These are phyloP conservation scores for Lacanobia wlatinum DNA, from an alignment of 2,888 invertebrate genomes.

Conservation along the genomic window DNA sequence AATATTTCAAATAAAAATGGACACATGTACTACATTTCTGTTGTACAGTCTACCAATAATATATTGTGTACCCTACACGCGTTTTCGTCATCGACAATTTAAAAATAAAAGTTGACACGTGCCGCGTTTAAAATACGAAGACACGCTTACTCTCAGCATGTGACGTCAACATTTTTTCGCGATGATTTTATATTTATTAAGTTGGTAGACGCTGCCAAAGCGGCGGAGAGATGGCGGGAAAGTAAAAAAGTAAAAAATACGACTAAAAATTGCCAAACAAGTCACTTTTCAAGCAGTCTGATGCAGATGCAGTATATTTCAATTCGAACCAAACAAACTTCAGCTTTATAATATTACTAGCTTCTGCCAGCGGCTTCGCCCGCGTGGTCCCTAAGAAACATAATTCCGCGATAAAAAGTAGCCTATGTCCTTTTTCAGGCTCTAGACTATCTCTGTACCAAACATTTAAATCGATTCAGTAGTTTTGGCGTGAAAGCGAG, in stretches of 20 bases:
- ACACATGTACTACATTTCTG: neutral
- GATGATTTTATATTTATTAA: conserved; percentile 24
- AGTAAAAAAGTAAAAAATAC: neutral
- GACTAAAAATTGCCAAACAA: too few relatives aligned
- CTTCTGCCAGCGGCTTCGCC: too few relatives aligned
- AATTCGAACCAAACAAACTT: too few relatives aligned
- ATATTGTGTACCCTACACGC: neutral
- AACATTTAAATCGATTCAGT: too few relatives aligned
- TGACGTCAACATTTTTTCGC: conserved; percentile 26
- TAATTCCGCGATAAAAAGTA: too few relatives aligned
- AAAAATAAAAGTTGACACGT: conserved; percentile 44
- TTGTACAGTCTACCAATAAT: neutral
- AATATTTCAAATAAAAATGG: neutral
- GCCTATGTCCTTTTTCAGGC: too few relatives aligned
- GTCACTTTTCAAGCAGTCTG: too few relatives aligned
- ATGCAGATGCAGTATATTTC: too few relatives aligned
- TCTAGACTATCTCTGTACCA: too few relatives aligned
- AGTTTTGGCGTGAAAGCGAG: too few relatives aligned
- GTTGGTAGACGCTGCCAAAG: conserved; percentile 31
- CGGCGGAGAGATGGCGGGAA: neutral
- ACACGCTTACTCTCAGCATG: conserved; percentile 24
- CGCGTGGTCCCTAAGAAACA: too few relatives aligned
- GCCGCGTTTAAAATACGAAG: conserved; percentile 16
- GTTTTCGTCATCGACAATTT: conserved; percentile 30
- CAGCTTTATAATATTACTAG: too few relatives aligned